phyloP scores from a whole-genome alignment of 2,888 invertebrate species.

The Anarsia innoxiella region DNA sequence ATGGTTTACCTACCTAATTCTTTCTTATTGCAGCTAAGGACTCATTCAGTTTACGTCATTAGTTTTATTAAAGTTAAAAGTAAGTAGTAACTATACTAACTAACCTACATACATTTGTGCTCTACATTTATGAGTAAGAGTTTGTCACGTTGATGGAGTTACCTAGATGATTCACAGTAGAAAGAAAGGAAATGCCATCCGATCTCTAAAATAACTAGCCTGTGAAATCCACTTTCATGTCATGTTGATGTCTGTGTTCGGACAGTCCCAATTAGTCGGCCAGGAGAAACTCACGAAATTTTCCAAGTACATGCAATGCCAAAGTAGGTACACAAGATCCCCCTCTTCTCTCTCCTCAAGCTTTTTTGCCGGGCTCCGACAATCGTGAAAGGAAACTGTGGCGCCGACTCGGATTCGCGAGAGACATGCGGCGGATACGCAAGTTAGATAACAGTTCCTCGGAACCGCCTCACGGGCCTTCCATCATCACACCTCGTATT shows the following conservation, averaged over 20 bases:
- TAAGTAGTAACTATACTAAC: too few species aligned
- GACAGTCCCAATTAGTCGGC: constrained; percentile 1
- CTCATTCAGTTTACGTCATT: too few species aligned
- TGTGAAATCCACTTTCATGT: constrained; percentile 5
- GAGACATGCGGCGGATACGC: constrained; percentile 24
- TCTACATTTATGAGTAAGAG: too few species aligned
- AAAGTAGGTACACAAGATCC: background rate
- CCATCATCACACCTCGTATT: constrained; percentile 61
- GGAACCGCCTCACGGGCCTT: constrained; percentile 50
- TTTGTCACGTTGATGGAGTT: too few species aligned
- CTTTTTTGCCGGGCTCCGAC: constrained; percentile 3
- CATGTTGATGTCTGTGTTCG: background rate
- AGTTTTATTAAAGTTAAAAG: too few species aligned
- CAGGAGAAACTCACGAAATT: background rate
- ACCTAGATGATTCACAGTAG: background rate
- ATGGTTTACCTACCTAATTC: too few species aligned
- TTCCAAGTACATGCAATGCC: constrained; percentile 3
- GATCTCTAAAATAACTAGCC: constrained; percentile 1
- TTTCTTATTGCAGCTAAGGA: too few species aligned
- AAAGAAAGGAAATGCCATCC: constrained; percentile 1
- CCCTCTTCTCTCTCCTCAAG: background rate
- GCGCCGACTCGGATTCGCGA: constrained; percentile 16
- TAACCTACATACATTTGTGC: too few species aligned
- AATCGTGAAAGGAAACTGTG: constrained; percentile 20
- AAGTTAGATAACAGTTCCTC: constrained; percentile 55